Evolutionary conservation across 2,113 vertebrate species (phyloP).

Genomic region (Nymphicus hollandicus): DNA sequence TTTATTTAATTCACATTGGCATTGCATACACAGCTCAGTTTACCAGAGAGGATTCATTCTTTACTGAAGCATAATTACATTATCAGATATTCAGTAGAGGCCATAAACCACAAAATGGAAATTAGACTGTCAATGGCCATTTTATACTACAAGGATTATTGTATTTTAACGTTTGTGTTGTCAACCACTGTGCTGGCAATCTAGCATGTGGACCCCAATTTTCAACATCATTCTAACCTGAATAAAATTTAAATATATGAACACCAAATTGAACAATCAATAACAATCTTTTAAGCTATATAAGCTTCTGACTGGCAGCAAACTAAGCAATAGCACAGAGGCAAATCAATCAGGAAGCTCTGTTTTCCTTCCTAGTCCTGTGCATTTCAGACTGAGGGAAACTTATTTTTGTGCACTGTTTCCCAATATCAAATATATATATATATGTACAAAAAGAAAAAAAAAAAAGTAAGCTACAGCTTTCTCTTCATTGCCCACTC

Average conservation of each 20-base stretch:
- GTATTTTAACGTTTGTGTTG: slow-evolving; percentile 68
- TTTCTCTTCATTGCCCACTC: slow-evolving; percentile 66
- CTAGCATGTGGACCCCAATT: slow-evolving; percentile 59
- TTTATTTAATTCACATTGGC: slow-evolving; percentile 72
- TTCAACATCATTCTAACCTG: slow-evolving; percentile 68
- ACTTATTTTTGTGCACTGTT: slow-evolving; percentile 23
- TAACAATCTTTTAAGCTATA: slow-evolving; percentile 59
- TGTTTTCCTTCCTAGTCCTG: not conserved
- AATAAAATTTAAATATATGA: slow-evolving; percentile 73
- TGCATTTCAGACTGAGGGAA: not conserved
- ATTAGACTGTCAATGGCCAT: slow-evolving; percentile 66
- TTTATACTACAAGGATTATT: slow-evolving; percentile 69
- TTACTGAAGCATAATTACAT: slow-evolving; percentile 71
- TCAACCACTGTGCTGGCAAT: slow-evolving; percentile 45
- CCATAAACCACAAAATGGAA: slow-evolving; percentile 76
- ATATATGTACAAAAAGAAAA: not conserved
- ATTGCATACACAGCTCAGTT: slow-evolving; percentile 67
- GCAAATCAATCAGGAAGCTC: slow-evolving; percentile 50
- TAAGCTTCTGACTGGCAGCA: slow-evolving; percentile 52
- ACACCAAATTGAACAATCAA: slow-evolving; percentile 64
- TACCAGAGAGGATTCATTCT: slow-evolving; percentile 70
- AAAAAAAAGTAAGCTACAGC: not conserved
- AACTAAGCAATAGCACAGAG: slow-evolving; percentile 20
- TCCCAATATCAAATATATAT: not conserved
- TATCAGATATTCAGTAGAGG: slow-evolving; percentile 77